Percentiles rank a stretch among this genome's conserved stretches.
These are phyloP conservation scores for Rhadina sibilatrix DNA, from an alignment of 2,113 vertebrate species.

Conservation along the genomic window DNA sequence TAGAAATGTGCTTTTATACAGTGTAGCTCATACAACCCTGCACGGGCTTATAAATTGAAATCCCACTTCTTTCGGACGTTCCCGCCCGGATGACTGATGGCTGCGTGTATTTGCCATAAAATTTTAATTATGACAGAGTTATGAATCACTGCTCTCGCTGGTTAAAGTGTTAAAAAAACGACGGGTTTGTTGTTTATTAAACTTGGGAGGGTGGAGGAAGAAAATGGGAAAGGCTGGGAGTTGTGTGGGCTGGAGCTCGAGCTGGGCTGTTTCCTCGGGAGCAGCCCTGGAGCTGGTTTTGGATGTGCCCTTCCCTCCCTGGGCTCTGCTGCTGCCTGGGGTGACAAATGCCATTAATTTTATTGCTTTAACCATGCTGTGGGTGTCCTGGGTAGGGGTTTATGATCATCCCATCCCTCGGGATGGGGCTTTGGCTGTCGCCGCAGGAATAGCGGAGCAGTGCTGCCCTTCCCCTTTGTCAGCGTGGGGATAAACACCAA, in stretches of 20 bases:
- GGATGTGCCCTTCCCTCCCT: neutral
- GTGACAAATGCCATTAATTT: neutral
- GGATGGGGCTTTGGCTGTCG: neutral
- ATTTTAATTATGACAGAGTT: slow-evolving; percentile 34
- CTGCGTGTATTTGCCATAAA: slow-evolving; percentile 3
- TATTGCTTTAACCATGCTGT: rapidly evolving
- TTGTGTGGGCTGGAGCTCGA: neutral
- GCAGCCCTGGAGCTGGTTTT: neutral
- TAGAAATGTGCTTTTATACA: neutral
- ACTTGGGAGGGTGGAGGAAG: neutral
- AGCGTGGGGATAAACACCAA: rapidly evolving
- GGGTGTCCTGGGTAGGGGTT: neutral
- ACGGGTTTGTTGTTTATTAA: neutral
- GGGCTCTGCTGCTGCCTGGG: neutral
- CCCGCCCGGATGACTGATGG: neutral
- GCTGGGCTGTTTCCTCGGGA: rapidly evolving
- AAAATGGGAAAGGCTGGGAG: neutral
- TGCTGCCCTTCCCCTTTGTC: neutral
- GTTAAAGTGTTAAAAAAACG: neutral
- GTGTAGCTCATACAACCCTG: neutral
- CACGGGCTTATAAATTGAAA: neutral
- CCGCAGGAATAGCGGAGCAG: neutral
- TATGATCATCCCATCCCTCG: rapidly evolving
- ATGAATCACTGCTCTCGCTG: neutral
- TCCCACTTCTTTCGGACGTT: neutral